Conservation (phyloP, 2,113 vertebrate genomes). For the Sula dactylatra region DNA sequence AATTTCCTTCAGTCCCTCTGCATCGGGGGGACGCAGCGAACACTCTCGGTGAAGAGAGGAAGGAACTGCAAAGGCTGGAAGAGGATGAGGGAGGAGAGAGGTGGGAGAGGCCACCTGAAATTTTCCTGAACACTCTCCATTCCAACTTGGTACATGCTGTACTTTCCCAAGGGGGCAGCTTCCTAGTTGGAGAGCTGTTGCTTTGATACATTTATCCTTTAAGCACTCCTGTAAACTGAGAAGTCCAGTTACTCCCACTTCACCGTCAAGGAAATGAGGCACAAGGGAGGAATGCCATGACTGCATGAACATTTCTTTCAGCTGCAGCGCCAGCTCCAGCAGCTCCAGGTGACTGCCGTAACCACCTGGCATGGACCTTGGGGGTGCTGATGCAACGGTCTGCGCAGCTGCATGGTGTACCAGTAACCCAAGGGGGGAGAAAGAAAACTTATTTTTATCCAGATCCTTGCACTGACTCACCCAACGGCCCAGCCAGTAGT, state of each 20-base stretch:
- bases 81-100: background rate
- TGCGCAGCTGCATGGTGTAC: background rate
- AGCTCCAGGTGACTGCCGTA: background rate
- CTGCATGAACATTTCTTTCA: background rate
- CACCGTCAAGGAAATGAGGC: background rate
- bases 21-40: background rate
- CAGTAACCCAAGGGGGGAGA: background rate
- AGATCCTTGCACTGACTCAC: conserved; percentile 49
- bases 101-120: background rate
- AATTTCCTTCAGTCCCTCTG: background rate
- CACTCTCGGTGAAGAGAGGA: background rate
- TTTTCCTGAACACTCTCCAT: background rate
- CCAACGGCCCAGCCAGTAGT: conserved; percentile 32
- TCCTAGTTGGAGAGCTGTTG: background rate
- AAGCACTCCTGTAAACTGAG: background rate
- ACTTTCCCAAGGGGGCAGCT: background rate
- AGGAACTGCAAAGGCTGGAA: background rate
- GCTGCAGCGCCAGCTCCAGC: background rate
- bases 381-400: background rate
- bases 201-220: background rate
- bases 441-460: conserved; percentile 45
- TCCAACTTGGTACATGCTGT: background rate
- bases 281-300: background rate
- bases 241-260: background rate
- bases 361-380: background rate